phyloP scores from a whole-genome alignment of 2,797 vertebrate genomes.

The Hafferia zeledoni region DNA sequence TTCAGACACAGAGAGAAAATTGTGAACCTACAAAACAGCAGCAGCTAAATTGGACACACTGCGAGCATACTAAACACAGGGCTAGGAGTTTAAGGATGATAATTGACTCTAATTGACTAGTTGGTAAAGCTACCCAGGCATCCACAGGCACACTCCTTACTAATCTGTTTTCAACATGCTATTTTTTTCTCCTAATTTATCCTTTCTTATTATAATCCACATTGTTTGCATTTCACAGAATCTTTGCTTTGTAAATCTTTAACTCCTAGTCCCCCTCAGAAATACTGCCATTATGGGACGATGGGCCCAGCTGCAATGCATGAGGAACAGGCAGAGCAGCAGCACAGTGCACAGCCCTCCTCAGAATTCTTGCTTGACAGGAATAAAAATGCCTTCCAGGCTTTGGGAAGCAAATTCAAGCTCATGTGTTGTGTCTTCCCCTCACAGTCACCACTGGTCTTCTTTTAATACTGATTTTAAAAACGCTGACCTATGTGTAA shows the following conservation, averaged over 20 bases:
- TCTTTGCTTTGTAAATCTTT: neutral
- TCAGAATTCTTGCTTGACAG: neutral
- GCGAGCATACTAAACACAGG: conserved; percentile 30
- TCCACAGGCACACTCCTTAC: conserved; percentile 11
- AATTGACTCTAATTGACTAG: conserved; percentile 54
- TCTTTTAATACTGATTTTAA: neutral
- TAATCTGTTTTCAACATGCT: conserved; percentile 31
- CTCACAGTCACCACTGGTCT: neutral
- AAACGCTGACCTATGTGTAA: neutral
- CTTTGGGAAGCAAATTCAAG: neutral
- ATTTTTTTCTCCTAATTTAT: conserved; percentile 49
- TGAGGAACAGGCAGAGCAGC: neutral
- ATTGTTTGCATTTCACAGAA: neutral
- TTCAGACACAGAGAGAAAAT: conserved; percentile 64
- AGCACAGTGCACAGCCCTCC: neutral
- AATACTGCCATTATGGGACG: neutral
- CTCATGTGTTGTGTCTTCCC: neutral
- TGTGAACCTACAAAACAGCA: conserved; percentile 17
- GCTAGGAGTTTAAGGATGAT: conserved; percentile 26
- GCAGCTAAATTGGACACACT: conserved; percentile 37
- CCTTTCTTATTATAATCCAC: conserved; percentile 24
- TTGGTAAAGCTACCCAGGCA: conserved; percentile 46
- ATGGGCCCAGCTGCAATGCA: neutral
- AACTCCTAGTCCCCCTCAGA: neutral
- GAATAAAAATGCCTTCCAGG: neutral